phyloP scores from a whole-genome alignment of 2,797 vertebrate genomes.

The Cyprinodon diabolis region DNA sequence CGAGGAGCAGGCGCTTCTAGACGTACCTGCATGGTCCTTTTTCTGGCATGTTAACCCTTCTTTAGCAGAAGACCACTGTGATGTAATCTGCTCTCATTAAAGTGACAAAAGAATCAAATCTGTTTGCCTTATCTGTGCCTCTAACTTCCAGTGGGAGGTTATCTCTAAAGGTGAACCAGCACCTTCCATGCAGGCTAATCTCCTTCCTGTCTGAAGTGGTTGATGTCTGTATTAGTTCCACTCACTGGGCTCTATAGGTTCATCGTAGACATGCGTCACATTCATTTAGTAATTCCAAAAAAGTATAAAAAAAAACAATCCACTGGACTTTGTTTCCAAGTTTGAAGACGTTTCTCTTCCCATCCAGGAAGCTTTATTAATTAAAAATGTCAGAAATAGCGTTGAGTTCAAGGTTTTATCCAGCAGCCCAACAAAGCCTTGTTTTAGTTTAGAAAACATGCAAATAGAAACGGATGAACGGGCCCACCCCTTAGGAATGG shows the following conservation, averaged over 20 bases:
- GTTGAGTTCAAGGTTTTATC: too few relatives aligned
- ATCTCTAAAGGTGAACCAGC: background rate
- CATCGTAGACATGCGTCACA: background rate
- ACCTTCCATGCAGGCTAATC: background rate
- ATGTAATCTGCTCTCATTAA: constrained; percentile 7
- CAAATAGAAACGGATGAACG: too few relatives aligned
- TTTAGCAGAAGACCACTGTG: background rate
- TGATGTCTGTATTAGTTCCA: background rate
- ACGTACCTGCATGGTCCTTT: background rate
- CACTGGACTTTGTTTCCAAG: too few relatives aligned
- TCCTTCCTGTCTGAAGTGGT: background rate
- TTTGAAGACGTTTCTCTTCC: too few relatives aligned
- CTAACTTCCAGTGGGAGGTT: background rate
- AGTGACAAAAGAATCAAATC: constrained; percentile 6
- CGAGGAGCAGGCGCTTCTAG: background rate
- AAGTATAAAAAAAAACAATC: too few relatives aligned
- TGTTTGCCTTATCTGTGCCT: constrained; percentile 6
- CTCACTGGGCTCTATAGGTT: background rate
- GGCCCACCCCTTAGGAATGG: too few relatives aligned
- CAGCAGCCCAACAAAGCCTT: too few relatives aligned
- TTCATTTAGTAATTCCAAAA: background rate
- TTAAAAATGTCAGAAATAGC: too few relatives aligned
- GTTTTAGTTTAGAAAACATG: too few relatives aligned
- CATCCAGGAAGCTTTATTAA: too few relatives aligned
- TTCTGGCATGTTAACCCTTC: background rate